Evolutionary conservation across 2,113 vertebrate genomes (phyloP), one percentile per base, ranked within the genome.

Genomic region (Malurus alboscapulatus): DNA sequence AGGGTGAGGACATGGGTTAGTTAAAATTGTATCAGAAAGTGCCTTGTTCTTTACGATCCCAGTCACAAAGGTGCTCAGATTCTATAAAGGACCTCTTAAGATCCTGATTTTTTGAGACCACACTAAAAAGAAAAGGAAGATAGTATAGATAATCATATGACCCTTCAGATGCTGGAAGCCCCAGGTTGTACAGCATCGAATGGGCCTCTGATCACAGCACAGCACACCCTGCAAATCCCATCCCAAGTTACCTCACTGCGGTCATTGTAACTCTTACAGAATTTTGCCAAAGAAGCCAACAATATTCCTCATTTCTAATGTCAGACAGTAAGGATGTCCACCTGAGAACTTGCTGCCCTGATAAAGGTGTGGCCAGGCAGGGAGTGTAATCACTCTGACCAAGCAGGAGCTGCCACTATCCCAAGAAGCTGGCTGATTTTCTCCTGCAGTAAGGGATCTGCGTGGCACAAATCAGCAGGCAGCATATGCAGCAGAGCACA

Each of bases 171-270:
- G 10, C 47, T 75, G 48, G 14, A 4, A 91, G 6, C 5, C 29
- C 14, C 16, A 57, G 24, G 24, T 0, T 38, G 3, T 55, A 14
- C 10, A 62, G 24, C 32, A 62, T 14, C 0, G 0, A 84, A 63
- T 5, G 18, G 30, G 32, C 9, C 13, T 62, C 51, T 2, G 3
- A 75, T 6, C 11, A 38, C 1, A 17, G 62, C 20, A 21, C 45
- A 77, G 54, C 16, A 73, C 6, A 55, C 10, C 11, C 50, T 76
- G n/a, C 17, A 88, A 30, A 74, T 53, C 24, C 36, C 9, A 6
- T n/a, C 19, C 32, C 11, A 82, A 30, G 20, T 80, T 25, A 36
- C 7, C 14, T 7, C 6, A 13, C 42, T 55, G 34, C 29, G 14
- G 53, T 63, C 34, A 76, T 12, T 38, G 22, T 25, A 73, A 34